These are phyloP conservation scores for Odontocerum albicorne DNA, from an alignment of 2,888 invertebrate genomes.

Conservation along the genomic window DNA sequence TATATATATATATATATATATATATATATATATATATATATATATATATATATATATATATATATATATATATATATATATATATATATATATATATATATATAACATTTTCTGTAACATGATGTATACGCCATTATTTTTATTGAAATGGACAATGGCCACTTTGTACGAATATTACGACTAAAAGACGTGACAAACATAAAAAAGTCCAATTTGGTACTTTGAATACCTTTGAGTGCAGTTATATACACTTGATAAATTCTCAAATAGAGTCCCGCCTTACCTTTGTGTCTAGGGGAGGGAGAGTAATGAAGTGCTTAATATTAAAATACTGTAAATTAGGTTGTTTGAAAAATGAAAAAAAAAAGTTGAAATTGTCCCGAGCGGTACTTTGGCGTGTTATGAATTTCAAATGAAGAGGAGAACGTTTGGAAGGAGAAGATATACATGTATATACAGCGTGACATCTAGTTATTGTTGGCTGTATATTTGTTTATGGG, in stretches of 20 bases:
- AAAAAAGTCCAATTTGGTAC: background rate
- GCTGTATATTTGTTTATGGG: too few relatives aligned
- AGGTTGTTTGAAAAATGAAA: conserved; percentile 33
- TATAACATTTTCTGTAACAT: too few relatives aligned
- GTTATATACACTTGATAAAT: conserved; percentile 19
- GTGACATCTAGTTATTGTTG: too few relatives aligned
- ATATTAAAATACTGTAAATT: conserved; percentile 36
- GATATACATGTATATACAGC: background rate
- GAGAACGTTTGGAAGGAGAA: conserved; percentile 3
- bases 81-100: too few relatives aligned
- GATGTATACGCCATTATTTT: too few relatives aligned
- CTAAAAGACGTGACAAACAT: background rate
- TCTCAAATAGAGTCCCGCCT: conserved; percentile 19
- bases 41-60: too few relatives aligned
- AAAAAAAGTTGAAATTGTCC: conserved; percentile 32
- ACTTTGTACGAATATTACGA: background rate
- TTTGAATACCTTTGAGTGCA: background rate
- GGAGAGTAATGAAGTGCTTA: conserved; percentile 34
- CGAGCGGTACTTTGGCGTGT: conserved; percentile 32
- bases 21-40: too few relatives aligned
- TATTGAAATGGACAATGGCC: too few relatives aligned
- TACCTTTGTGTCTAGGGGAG: conserved; percentile 12
- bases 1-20: too few relatives aligned
- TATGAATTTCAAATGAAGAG: conserved; percentile 34
- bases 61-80: too few relatives aligned